Evolutionary conservation across 2,888 invertebrate species (phyloP).

Genomic region (Lymantria monacha): DNA sequence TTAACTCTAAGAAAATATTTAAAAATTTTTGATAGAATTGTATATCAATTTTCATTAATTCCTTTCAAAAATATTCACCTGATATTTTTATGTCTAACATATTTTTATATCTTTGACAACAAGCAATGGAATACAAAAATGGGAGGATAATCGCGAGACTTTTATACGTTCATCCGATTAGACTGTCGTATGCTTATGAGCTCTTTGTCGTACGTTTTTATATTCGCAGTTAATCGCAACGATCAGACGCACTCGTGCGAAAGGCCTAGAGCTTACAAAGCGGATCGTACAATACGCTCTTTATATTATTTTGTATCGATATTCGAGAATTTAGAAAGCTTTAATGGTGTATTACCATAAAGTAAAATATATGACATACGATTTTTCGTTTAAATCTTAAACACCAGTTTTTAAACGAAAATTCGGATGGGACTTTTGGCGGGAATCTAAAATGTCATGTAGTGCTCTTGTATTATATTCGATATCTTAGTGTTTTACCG

Average conservation of each 20-base stretch:
- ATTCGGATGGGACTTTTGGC: too few species aligned
- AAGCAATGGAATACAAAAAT: constrained; percentile 43
- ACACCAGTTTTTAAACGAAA: too few species aligned
- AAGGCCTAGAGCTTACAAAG: constrained; percentile 50
- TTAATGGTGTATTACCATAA: background rate
- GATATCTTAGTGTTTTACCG: too few species aligned
- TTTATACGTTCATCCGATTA: constrained; percentile 77
- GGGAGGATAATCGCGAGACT: constrained; percentile 51
- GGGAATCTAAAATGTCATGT: too few species aligned
- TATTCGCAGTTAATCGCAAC: constrained; percentile 59
- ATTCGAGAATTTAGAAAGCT: constrained; percentile 17
- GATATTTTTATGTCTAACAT: background rate
- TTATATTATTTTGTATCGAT: constrained; percentile 40
- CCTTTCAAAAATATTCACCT: too few species aligned
- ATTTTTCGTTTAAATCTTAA: too few species aligned
- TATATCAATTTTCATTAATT: too few species aligned
- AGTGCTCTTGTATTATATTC: too few species aligned
- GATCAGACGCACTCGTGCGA: constrained; percentile 57
- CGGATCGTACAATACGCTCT: constrained; percentile 35
- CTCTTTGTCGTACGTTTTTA: constrained; percentile 66
- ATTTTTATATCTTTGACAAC: constrained; percentile 17
- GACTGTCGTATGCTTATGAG: constrained; percentile 70
- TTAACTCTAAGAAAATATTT: too few species aligned
- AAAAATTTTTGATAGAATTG: too few species aligned
- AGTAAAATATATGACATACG: too few species aligned